Conservation (phyloP, 2,113 vertebrate species). For the Platichthys flesus region DNA sequence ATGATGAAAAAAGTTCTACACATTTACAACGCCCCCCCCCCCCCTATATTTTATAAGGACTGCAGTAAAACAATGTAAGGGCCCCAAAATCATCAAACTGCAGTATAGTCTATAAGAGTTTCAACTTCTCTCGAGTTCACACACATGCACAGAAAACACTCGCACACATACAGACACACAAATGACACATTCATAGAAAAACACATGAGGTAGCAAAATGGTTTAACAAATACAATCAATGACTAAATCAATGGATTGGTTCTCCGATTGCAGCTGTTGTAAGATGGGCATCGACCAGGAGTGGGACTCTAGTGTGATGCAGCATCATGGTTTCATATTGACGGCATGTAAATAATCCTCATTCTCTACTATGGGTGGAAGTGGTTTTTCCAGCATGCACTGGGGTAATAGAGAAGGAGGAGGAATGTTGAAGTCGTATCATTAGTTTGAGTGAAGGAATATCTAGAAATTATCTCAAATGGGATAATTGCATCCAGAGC, state of each 20-base stretch:
- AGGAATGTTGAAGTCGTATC: slow-evolving; percentile 4
- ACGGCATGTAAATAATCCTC: not conserved
- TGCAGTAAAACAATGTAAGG: slow-evolving; percentile 5
- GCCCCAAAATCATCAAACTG: slow-evolving; percentile 6
- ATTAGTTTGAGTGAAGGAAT: slow-evolving; percentile 12
- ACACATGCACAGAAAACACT: slow-evolving; percentile 27
- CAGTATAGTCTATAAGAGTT: not conserved
- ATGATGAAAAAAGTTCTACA: slow-evolving; percentile 8
- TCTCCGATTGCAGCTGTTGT: slow-evolving; percentile 42
- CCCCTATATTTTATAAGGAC: no score
- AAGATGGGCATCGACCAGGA: not conserved
- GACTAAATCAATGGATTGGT: slow-evolving; percentile 31
- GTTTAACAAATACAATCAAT: slow-evolving; percentile 82
- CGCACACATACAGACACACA: slow-evolving; percentile 59
- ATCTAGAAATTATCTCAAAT: slow-evolving; percentile 37
- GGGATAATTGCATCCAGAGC: slow-evolving; percentile 44
- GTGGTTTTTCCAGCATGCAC: slow-evolving; percentile 46
- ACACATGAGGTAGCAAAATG: slow-evolving; percentile 92
- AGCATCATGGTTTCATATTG: slow-evolving; percentile 16
- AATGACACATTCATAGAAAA: slow-evolving; percentile 59
- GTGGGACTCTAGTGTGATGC: not conserved
- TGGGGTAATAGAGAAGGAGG: not conserved
- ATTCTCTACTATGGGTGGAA: not conserved
- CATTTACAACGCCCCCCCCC: slow-evolving; percentile 16
- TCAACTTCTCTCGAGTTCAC: slow-evolving; percentile 9